These are phyloP conservation scores for Poecilus cupreus DNA, from an alignment of 2,888 invertebrate species.

Conservation along the genomic window DNA sequence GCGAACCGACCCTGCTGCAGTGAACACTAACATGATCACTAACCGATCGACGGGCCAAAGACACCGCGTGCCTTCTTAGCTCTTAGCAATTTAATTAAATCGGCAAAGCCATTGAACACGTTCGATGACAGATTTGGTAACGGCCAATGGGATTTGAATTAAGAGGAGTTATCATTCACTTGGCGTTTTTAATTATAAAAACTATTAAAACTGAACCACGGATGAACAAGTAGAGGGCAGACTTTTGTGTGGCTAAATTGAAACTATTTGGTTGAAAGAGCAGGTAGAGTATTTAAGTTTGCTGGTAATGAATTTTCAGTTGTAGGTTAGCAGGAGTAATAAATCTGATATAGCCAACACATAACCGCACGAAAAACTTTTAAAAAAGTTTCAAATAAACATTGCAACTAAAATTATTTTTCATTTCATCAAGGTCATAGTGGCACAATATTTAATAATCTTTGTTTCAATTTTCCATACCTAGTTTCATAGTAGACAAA, in stretches of 20 bases:
- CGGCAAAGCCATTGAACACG: conserved; percentile 47
- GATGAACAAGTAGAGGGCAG: background rate
- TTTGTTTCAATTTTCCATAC: too few relatives aligned
- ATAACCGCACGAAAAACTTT: too few relatives aligned
- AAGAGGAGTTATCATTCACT: conserved; percentile 28
- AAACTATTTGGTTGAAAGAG: background rate
- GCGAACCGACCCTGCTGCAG: background rate
- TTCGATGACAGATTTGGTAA: conserved; percentile 23
- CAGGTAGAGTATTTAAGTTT: background rate
- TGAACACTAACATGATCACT: conserved; percentile 24
- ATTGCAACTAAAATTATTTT: too few relatives aligned
- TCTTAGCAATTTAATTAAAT: conserved; percentile 54
- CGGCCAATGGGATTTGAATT: conserved; percentile 43
- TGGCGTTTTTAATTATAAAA: conserved; percentile 27
- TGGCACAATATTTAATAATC: too few relatives aligned
- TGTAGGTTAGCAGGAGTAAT: too few relatives aligned
- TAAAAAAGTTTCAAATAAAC: too few relatives aligned
- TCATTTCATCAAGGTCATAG: too few relatives aligned
- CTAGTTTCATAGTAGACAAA: too few relatives aligned
- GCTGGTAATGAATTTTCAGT: too few relatives aligned
- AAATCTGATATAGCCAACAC: too few relatives aligned
- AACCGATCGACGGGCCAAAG: conserved; percentile 3
- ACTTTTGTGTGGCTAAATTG: background rate
- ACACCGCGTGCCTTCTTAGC: conserved; percentile 32
- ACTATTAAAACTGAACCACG: background rate